A percentile compares a stretch with the other conserved stretches of the same genome.
Evolutionary conservation across 30 jellyfish, hydroid and myxozoan genomes (phyloP).

Genomic region (Aurelia sp.): DNA sequence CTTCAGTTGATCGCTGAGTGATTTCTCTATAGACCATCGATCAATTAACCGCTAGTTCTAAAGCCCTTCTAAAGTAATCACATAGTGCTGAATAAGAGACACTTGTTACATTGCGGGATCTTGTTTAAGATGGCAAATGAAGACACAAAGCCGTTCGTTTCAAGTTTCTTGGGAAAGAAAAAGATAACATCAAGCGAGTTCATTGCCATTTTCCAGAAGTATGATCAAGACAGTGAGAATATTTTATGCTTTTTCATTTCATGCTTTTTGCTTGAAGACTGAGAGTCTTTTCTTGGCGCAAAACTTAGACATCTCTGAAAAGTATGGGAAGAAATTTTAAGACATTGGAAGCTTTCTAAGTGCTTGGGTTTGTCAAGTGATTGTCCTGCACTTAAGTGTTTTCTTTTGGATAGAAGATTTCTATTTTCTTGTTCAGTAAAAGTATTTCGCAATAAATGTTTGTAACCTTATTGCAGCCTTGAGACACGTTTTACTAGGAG

Average conservation of each 20-base stretch:
- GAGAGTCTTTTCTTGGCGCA: not conserved
- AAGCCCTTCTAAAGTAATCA: not conserved
- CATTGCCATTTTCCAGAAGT: conserved; percentile 64
- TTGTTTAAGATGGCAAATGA: conserved; percentile 46
- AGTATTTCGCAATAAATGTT: no score
- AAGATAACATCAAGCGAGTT: conserved; percentile 84
- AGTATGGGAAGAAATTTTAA: no score
- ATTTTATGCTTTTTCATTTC: not conserved
- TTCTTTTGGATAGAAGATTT: no score
- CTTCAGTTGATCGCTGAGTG: not conserved
- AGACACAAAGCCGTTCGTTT: conserved; percentile 66
- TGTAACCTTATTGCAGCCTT: no score
- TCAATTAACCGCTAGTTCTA: not conserved
- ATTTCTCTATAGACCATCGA: not conserved
- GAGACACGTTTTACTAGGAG: no score
- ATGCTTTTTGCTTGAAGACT: not conserved
- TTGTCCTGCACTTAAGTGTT: no score
- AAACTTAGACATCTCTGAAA: not conserved
- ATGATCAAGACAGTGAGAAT: conserved; percentile 78
- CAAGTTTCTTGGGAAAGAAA: conserved; percentile 72
- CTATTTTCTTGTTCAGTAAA: no score
- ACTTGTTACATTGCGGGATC: not conserved
- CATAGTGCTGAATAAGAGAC: not conserved
- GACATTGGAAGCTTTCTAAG: no score
- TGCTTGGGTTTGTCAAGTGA: no score